Base-by-base conservation (phyloP, 2,797 vertebrate genomes). In the Sandelia bainsii region DNA sequence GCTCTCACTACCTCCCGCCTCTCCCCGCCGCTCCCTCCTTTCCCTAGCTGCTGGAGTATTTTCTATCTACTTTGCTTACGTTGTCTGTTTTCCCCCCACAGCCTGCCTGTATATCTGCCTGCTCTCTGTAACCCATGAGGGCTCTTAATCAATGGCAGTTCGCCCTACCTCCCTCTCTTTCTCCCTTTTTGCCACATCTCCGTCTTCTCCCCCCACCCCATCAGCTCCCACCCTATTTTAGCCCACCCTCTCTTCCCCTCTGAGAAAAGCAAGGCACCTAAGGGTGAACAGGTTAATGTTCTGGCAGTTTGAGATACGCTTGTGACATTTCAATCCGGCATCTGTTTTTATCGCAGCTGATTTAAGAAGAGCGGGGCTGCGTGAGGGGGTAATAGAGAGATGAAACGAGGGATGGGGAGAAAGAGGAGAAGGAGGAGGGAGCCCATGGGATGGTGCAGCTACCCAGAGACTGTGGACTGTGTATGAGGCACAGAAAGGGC, bases 251-350 rank as follows among this genome's bases (percentile, higher is more conserved):
- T 50, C 46, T 49, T 20, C 19, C 57, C 75, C 80, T 69, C 57
- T 67, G 61, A 72, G 76, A 81, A 91, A 88, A 91, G 82, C 75
- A 77, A 81, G 90, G 76, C 86, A 90, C 82, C 83, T 75, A 79
- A 85, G 87, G 92, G 91, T 93, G 91, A 93, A 75, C 86, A 91
- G 93, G 93, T 95, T 95, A 94, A 95, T 95, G 92, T 85, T 92
- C 90, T 94, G 91, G 93, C 93, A 94, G 92, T 94, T 93, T 94
- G 93, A 94, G 94, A 95, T 95, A 94, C 86, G 90, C 92, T 89
- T 81, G 77, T 95, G 93, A 94, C 93, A 94, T 95, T 95, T 95
- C 91, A 93, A 92, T 95, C 90, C 78, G 68, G 88, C 91, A 91
- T 94, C 92, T 93, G 92, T 91, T 94, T 95, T 94, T 93, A 93